Percentiles rank a stretch among this genome's conserved stretches.
phyloP scores from a whole-genome alignment of 2,797 vertebrate species.

The Rhadinocentrus ornatus region DNA sequence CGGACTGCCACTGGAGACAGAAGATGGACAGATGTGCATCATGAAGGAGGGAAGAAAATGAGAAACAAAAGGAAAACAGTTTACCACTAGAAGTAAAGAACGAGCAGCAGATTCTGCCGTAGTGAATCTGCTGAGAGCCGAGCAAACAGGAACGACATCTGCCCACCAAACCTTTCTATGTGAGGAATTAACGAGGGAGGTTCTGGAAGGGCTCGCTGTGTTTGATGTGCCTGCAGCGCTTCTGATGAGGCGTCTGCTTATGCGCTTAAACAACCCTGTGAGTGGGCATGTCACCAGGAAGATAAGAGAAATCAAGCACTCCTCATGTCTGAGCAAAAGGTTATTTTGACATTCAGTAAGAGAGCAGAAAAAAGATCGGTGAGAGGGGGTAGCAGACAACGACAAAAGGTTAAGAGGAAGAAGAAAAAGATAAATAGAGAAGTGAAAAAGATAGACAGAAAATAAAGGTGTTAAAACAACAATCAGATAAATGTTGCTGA shows the following conservation, averaged over 20 bases:
- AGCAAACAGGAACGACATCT: not conserved
- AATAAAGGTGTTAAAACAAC: too few species aligned
- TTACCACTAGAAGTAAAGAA: not conserved
- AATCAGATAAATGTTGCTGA: too few species aligned
- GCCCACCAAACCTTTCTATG: not conserved
- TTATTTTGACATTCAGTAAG: constrained; percentile 33
- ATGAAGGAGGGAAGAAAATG: too few species aligned
- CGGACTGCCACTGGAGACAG: too few species aligned
- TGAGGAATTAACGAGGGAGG: constrained; percentile 15
- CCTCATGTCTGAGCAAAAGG: constrained; percentile 55
- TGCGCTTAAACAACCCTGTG: constrained; percentile 19
- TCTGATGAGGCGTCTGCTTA: constrained; percentile 35
- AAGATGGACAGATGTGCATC: too few species aligned
- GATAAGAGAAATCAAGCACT: constrained; percentile 59
- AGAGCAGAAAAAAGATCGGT: not conserved
- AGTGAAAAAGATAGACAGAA: not conserved
- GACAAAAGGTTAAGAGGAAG: not conserved
- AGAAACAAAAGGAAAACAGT: too few species aligned
- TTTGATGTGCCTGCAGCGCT: constrained; percentile 25
- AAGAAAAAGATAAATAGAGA: not conserved
- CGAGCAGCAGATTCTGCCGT: too few species aligned
- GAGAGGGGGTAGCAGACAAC: not conserved
- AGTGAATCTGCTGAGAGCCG: too few species aligned
- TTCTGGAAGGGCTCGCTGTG: constrained; percentile 10
- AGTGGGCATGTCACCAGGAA: constrained; percentile 42